Conservation (phyloP, 1,140 invertebrate genomes). For the Ooceraea biroi region DNA sequence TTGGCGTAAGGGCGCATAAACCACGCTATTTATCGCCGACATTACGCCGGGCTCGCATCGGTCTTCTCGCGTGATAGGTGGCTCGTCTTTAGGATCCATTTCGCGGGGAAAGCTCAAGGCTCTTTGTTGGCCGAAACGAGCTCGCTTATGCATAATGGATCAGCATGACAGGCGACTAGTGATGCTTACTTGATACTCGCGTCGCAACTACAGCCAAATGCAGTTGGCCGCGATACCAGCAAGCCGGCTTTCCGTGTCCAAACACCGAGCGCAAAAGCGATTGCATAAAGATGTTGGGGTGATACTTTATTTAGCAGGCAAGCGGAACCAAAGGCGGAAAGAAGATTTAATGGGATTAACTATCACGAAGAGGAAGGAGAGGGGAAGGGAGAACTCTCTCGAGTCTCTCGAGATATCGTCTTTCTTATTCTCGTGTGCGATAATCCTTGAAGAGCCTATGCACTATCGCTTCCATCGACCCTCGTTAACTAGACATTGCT, state of each 20-base stretch:
- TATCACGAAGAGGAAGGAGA: too few species aligned
- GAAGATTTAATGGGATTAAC: neutral
- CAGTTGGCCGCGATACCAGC: constrained; percentile 4
- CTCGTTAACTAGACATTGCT: constrained; percentile 8
- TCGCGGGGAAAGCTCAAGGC: constrained; percentile 41
- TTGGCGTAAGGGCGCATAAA: constrained; percentile 51
- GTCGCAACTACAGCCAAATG: neutral
- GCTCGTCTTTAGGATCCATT: constrained; percentile 34
- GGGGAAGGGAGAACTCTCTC: too few species aligned
- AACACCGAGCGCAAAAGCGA: neutral
- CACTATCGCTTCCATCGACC: neutral
- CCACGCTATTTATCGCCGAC: constrained; percentile 55
- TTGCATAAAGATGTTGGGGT: neutral
- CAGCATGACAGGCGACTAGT: constrained; percentile 21
- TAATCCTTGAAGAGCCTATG: too few species aligned
- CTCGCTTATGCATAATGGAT: constrained; percentile 60
- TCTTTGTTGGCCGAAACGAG: constrained; percentile 52
- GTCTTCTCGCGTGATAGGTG: constrained; percentile 60
- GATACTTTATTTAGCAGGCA: neutral
- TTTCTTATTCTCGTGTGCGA: too few species aligned
- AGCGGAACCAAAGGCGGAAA: neutral
- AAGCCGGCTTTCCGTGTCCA: neutral
- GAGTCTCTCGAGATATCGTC: too few species aligned
- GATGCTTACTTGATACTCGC: constrained; percentile 55
- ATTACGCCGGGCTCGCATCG: constrained; percentile 41